Evolutionary conservation across 2,113 vertebrate species (phyloP).

Genomic region (Brachirus orientalis): DNA sequence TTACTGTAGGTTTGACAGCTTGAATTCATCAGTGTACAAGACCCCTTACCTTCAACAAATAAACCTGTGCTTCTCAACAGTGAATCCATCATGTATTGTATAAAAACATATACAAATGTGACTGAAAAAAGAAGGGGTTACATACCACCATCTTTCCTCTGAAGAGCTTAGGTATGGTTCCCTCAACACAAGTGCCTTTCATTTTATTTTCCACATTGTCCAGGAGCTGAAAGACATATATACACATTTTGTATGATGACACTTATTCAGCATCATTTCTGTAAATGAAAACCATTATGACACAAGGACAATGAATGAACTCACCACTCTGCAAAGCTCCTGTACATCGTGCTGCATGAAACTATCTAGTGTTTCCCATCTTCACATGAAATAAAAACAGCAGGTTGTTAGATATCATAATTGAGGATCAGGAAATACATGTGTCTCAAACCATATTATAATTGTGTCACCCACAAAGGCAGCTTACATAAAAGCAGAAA

Average conservation of each 20-base stretch:
- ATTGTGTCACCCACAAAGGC: no score
- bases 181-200: constrained; percentile 99
- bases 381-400: constrained; percentile 60
- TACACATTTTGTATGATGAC: neutral
- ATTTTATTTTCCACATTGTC: constrained; percentile 99
- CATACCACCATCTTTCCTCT: constrained; percentile 99
- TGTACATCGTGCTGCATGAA: constrained; percentile 99
- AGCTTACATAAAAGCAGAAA: no score
- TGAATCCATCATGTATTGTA: neutral
- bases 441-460: no score
- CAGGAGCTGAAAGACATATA: constrained; percentile 87
- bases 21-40: neutral
- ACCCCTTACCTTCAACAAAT: neutral
- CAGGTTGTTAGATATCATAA: no score
- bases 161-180: constrained; percentile 98
- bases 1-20: no score
- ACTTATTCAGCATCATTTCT: neutral
- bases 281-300: neutral
- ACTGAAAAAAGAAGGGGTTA: neutral
- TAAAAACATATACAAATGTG: constrained; percentile 2
- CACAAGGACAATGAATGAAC: constrained; percentile 61
- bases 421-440: neutral
- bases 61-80: neutral
- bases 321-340: constrained; percentile 98
- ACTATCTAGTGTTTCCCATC: constrained; percentile 99